Percentiles rank a stretch among this genome's conserved stretches.
phyloP scores from a whole-genome alignment of 2,888 invertebrate species.

The Ceraclea dissimilis region DNA sequence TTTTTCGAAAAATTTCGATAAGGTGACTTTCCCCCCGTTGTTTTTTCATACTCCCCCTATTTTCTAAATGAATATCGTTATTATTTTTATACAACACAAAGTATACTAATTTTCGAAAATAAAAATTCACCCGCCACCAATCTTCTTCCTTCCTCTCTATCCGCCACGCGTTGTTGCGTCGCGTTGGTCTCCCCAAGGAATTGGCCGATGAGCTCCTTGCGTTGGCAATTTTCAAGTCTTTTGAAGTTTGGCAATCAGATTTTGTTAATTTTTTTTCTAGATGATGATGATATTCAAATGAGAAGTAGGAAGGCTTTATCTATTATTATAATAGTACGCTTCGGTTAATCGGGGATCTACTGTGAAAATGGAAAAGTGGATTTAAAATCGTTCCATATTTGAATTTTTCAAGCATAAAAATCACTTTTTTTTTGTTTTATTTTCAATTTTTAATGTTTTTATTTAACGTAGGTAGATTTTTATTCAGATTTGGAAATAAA shows the following conservation, averaged over 20 bases:
- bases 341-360: neutral
- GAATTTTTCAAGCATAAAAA: neutral
- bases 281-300: neutral
- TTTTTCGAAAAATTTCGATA: no score
- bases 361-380: neutral
- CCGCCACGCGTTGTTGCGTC: no score
- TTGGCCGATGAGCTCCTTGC: neutral
- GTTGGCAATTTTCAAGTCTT: neutral
- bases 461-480: no score
- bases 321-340: neutral
- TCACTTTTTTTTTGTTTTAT: neutral
- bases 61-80: neutral
- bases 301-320: neutral
- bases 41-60: neutral
- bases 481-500: no score
- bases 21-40: no score
- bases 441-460: no score
- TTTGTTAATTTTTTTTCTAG: neutral
- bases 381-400: neutral
- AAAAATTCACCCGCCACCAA: no score
- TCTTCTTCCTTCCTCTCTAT: no score
- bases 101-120: slow-evolving; percentile 1
- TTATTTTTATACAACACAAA: neutral
- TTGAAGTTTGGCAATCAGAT: slow-evolving; percentile 1
- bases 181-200: neutral